Evolutionary conservation across 2,888 invertebrate species (phyloP).

Genomic region (Clepsis dumicolana): DNA sequence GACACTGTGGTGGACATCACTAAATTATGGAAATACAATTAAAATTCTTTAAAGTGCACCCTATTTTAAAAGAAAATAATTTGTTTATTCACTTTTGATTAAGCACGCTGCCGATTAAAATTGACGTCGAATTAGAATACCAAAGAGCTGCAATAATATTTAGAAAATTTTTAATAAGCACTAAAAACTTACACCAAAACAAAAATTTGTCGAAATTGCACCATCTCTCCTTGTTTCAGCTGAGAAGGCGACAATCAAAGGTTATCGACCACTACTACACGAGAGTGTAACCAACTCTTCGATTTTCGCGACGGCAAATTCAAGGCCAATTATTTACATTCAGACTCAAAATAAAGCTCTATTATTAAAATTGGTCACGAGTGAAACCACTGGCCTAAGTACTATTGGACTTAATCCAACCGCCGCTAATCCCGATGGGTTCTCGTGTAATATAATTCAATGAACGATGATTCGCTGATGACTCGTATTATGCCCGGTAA

Average conservation of each 20-base stretch:
- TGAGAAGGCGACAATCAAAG: background rate
- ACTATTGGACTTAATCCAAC: constrained; percentile 38
- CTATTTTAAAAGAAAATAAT: no score
- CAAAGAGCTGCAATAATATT: no score
- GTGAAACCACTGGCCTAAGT: constrained; percentile 12
- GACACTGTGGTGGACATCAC: no score
- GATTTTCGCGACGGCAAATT: background rate
- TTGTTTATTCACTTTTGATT: no score
- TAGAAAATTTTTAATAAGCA: no score
- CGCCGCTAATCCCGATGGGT: constrained; percentile 21
- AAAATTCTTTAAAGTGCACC: no score
- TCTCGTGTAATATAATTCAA: constrained; percentile 36
- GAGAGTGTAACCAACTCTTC: background rate
- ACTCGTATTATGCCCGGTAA: constrained; percentile 33
- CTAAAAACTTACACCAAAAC: no score
- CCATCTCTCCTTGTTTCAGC: background rate
- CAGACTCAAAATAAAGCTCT: constrained; percentile 21
- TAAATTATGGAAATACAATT: no score
- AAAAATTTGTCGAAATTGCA: background rate
- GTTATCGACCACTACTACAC: background rate
- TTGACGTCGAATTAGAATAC: no score
- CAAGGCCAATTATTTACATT: constrained; percentile 29
- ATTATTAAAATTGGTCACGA: constrained; percentile 18
- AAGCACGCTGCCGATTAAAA: no score
- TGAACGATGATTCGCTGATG: constrained; percentile 42